These are phyloP conservation scores for Crioceris asparagi DNA, from an alignment of 2,888 invertebrate genomes.

Conservation along the genomic window DNA sequence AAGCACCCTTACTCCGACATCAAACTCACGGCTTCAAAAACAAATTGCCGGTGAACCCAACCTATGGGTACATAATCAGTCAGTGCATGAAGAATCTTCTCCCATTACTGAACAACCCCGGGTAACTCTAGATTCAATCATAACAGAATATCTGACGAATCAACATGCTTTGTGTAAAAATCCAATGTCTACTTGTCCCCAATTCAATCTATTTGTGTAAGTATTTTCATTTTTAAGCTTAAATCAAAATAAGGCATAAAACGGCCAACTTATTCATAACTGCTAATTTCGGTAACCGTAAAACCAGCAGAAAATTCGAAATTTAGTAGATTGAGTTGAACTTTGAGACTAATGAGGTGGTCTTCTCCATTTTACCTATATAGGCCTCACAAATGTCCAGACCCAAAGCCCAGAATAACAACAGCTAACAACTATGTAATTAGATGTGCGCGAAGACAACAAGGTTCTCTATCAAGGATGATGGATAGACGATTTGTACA, in stretches of 20 bases:
- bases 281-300: no score
- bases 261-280: no score
- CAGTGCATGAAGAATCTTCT: slow-evolving; percentile 20
- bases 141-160: slow-evolving; percentile 92
- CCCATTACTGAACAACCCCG: slow-evolving; percentile 33
- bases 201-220: slow-evolving; percentile 85
- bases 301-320: no score
- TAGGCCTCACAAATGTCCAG: slow-evolving; percentile 94
- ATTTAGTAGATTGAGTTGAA: no score
- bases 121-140: slow-evolving; percentile 79
- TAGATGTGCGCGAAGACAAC: slow-evolving; percentile 46
- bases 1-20: slow-evolving; percentile 17
- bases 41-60: slow-evolving; percentile 38
- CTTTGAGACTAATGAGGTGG: no score
- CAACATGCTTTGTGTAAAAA: slow-evolving; percentile 97
- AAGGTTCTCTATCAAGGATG: slow-evolving; percentile 47
- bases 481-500: slow-evolving; percentile 75
- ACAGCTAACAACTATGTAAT: slow-evolving; percentile 63
- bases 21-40: slow-evolving; percentile 40
- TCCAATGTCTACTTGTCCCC: slow-evolving; percentile 95
- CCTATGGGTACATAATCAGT: slow-evolving; percentile 20
- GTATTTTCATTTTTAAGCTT: slow-evolving; percentile 28
- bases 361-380: no score
- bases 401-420: slow-evolving; percentile 58
- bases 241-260: no score